Evolutionary conservation across 2,888 invertebrate species (phyloP).

Genomic region (Nymphalis urticae): DNA sequence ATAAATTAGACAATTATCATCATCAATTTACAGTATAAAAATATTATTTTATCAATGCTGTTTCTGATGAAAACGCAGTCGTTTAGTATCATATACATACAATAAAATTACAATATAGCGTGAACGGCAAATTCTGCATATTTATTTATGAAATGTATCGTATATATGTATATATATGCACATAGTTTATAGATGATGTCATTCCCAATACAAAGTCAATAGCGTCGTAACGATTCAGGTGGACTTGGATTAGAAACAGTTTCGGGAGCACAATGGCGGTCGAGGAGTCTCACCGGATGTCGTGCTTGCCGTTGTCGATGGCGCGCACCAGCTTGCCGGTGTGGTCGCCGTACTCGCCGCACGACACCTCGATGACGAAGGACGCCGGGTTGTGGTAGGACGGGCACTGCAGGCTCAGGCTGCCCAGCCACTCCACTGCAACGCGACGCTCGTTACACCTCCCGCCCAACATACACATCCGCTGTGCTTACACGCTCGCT

Average conservation of each 20-base stretch:
- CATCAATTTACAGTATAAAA: too few species aligned
- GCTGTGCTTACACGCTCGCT: too few species aligned
- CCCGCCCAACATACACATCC: too few species aligned
- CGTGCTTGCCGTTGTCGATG: slow-evolving; percentile 91
- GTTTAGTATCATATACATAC: too few species aligned
- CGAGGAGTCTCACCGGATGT: slow-evolving; percentile 78
- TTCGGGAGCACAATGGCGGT: not conserved
- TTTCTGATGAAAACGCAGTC: too few species aligned
- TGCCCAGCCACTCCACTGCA: slow-evolving; percentile 84
- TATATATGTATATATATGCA: not conserved
- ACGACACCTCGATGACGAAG: slow-evolving; percentile 97
- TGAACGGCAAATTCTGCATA: not conserved
- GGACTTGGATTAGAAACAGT: not conserved
- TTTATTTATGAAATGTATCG: not conserved
- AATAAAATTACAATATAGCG: too few species aligned
- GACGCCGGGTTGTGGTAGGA: slow-evolving; percentile 98
- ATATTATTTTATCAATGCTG: too few species aligned
- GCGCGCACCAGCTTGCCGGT: slow-evolving; percentile 91
- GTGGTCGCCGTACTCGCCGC: slow-evolving; percentile 97
- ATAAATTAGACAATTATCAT: too few species aligned
- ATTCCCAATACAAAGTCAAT: not conserved
- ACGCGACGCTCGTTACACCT: too few species aligned
- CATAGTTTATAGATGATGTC: not conserved
- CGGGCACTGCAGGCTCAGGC: slow-evolving; percentile 93
- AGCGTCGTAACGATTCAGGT: not conserved